Evolutionary conservation across 2,797 vertebrate genomes (phyloP).

Genomic region (Bucorvus abyssinicus): DNA sequence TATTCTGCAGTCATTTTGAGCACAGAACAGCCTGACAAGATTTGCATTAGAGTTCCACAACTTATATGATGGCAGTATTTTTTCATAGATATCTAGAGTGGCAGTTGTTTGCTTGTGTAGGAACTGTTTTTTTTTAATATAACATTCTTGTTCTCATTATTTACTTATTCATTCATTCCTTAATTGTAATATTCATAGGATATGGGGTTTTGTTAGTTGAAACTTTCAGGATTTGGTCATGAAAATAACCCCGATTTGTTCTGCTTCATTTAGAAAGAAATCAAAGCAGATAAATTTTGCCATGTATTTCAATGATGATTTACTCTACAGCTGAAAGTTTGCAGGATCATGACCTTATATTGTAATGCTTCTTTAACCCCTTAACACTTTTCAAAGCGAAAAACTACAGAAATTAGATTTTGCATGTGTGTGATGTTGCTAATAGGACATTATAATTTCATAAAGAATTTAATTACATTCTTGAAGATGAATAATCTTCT

Average conservation of each 20-base stretch:
- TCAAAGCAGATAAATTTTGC: neutral
- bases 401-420: neutral
- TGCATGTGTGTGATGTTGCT: neutral
- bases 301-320: neutral
- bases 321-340: neutral
- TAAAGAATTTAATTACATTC: neutral
- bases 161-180: neutral
- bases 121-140: rapidly evolving
- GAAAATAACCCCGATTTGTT: neutral
- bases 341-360: neutral
- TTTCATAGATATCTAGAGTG: neutral
- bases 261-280: neutral
- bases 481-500: neutral
- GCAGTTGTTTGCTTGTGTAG: neutral
- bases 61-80: neutral
- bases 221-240: neutral
- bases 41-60: neutral
- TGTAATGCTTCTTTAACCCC: neutral
- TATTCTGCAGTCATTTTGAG: conserved; percentile 1
- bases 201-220: neutral
- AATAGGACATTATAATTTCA: neutral
- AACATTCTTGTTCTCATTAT: neutral
- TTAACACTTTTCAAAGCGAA: neutral
- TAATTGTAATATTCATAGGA: neutral
- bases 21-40: neutral